These are phyloP conservation scores for Drosophila pseudoobscura DNA, from an alignment of 1,140 invertebrate genomes.

Conservation along the genomic window DNA sequence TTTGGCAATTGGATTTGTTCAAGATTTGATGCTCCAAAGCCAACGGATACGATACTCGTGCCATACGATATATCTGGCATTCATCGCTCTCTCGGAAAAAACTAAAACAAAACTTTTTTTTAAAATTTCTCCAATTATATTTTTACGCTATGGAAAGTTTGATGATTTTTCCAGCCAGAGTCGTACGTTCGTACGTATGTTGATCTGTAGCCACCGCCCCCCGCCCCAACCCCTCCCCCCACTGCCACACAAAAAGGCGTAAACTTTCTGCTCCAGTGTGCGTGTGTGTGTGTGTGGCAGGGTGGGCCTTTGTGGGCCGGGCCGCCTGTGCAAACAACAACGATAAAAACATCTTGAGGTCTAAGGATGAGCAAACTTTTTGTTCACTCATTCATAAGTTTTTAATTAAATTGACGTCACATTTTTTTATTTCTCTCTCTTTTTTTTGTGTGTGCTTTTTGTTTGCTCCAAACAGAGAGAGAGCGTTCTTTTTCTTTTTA, in stretches of 20 bases:
- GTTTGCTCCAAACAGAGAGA: conserved; percentile 39
- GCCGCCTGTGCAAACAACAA: conserved; percentile 76
- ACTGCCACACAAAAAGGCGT: conserved; percentile 19
- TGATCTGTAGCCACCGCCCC: conserved; percentile 51
- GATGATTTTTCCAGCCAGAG: conserved; percentile 32
- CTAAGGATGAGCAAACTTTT: conserved; percentile 78
- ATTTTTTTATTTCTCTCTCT: conserved; percentile 49
- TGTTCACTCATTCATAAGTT: conserved; percentile 81
- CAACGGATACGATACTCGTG: conserved; percentile 1
- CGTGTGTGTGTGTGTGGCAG: neutral
- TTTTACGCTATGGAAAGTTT: conserved; percentile 79
- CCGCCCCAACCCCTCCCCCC: too few species aligned
- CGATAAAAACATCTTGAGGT: conserved; percentile 79
- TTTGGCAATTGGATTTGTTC: conserved; percentile 54
- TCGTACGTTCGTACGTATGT: conserved; percentile 38
- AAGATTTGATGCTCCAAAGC: conserved; percentile 15
- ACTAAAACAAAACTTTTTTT: conserved; percentile 61
- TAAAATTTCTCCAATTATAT: conserved; percentile 76
- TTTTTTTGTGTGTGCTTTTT: neutral
- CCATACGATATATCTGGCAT: neutral
- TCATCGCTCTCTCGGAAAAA: conserved; percentile 1
- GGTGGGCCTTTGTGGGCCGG: conserved; percentile 4
- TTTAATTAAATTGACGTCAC: conserved; percentile 81
- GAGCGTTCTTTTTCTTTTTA: conserved; percentile 32
- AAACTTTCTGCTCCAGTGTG: conserved; percentile 42